Evolutionary conservation across 2,888 invertebrate genomes (phyloP).

Genomic region (Boloria selene): DNA sequence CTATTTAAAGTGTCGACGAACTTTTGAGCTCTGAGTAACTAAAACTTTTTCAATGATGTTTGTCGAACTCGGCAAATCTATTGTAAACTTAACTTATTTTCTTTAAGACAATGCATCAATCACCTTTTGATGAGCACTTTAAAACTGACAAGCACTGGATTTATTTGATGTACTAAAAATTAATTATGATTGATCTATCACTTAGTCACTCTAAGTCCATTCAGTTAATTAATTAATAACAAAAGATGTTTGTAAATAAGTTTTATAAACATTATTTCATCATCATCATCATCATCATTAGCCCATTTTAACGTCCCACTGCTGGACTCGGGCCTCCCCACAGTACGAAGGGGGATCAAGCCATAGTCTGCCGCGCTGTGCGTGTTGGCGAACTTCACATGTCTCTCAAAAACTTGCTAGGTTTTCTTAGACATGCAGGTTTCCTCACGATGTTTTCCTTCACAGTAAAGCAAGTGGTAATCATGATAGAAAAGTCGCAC

Average conservation of each 20-base stretch:
- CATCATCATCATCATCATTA: too few species aligned
- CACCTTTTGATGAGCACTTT: slow-evolving; percentile 42
- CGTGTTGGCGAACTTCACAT: too few species aligned
- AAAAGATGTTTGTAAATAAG: slow-evolving; percentile 4
- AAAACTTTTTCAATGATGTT: slow-evolving; percentile 67
- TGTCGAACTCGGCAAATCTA: slow-evolving; percentile 48
- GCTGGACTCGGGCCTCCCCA: too few species aligned
- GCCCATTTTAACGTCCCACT: too few species aligned
- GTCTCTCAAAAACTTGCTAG: too few species aligned
- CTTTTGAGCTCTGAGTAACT: slow-evolving; percentile 49
- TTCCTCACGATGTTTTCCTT: too few species aligned
- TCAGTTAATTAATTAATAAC: background rate
- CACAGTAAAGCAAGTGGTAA: too few species aligned
- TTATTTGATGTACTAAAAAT: slow-evolving; percentile 18
- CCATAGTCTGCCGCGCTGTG: too few species aligned
- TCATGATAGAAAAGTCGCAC: too few species aligned
- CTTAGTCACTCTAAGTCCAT: background rate
- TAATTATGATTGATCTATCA: slow-evolving; percentile 7
- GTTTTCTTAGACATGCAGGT: too few species aligned
- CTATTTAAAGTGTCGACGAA: slow-evolving; percentile 66
- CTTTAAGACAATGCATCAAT: slow-evolving; percentile 38
- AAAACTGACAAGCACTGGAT: slow-evolving; percentile 44
- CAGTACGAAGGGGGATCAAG: too few species aligned
- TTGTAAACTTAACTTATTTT: slow-evolving; percentile 30
- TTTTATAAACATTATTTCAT: slow-evolving; percentile 9